Evolutionary conservation across 2,888 invertebrate species (phyloP).

Genomic region (Xanthorhoe spadicearia): DNA sequence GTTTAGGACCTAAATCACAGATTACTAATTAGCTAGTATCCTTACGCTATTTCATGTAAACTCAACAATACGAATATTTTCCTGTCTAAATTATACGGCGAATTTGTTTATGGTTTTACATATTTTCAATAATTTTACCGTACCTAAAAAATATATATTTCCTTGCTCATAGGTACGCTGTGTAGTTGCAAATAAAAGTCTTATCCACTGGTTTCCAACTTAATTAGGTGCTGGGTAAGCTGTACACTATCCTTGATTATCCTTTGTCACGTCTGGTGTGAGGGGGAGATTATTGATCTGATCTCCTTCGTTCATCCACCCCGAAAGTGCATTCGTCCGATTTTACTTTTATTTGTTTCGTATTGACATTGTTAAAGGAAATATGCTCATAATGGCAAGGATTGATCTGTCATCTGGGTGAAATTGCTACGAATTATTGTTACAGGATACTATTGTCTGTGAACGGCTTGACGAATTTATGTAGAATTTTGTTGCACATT

Average conservation of each 20-base stretch:
- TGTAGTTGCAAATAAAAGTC: not conserved
- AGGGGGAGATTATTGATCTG: slow-evolving; percentile 33
- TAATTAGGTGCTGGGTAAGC: not conserved
- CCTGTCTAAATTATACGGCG: too few species aligned
- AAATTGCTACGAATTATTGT: too few species aligned
- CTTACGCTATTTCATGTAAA: not conserved
- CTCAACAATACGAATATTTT: not conserved
- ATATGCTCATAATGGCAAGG: too few species aligned
- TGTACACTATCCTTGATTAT: slow-evolving; percentile 5
- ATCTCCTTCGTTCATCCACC: slow-evolving; percentile 30
- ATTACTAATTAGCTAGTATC: too few species aligned
- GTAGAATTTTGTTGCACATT: too few species aligned
- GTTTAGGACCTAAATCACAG: too few species aligned
- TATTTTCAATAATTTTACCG: not conserved
- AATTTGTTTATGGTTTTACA: not conserved
- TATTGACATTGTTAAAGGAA: not conserved
- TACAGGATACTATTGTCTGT: too few species aligned
- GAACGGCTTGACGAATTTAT: too few species aligned
- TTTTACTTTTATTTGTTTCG: not conserved
- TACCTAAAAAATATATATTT: not conserved
- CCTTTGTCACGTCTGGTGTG: slow-evolving; percentile 13
- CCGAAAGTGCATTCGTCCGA: slow-evolving; percentile 6
- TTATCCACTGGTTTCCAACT: not conserved
- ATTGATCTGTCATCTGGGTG: too few species aligned
- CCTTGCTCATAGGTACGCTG: too few species aligned